Conservation (phyloP, 1,140 invertebrate genomes). For the Aricia agestis region DNA sequence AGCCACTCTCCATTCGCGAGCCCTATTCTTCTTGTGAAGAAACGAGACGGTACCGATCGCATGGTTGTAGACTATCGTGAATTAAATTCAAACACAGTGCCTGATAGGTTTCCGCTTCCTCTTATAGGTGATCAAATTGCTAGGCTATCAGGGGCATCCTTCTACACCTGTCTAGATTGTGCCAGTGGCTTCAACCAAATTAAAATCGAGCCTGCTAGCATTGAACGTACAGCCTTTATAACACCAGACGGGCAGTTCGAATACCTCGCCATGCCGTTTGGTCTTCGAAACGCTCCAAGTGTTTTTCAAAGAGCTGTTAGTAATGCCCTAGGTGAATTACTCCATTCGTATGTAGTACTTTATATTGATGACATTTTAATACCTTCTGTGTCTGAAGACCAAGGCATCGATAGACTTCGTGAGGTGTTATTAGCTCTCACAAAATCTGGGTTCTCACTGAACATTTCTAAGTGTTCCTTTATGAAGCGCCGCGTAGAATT, state of each 20-base stretch:
- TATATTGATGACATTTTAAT: too few species aligned
- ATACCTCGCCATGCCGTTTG: constrained; percentile 26
- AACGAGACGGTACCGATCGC: constrained; percentile 21
- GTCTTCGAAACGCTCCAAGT: constrained; percentile 20
- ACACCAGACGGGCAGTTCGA: constrained; percentile 25
- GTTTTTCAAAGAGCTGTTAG: too few species aligned
- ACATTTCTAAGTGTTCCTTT: too few species aligned
- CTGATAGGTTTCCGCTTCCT: constrained; percentile 19
- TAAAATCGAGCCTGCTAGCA: constrained; percentile 2
- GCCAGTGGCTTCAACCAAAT: constrained; percentile 23
- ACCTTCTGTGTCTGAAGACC: too few species aligned
- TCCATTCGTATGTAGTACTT: too few species aligned
- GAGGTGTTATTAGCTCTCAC: too few species aligned
- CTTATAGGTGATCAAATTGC: too few species aligned
- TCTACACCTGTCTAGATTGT: constrained; percentile 19
- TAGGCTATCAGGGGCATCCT: background rate
- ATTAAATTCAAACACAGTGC: constrained; percentile 23
- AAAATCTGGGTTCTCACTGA: too few species aligned
- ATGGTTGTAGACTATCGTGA: constrained; percentile 26
- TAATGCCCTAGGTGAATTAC: too few species aligned
- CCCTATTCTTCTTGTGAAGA: constrained; percentile 24
- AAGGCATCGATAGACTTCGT: too few species aligned
- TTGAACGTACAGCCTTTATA: constrained; percentile 26
- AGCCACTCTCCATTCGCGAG: background rate
- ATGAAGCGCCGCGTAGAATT: too few species aligned